These are phyloP conservation scores for Xestia ashworthii DNA, from an alignment of 2,888 invertebrate species.

Conservation along the genomic window DNA sequence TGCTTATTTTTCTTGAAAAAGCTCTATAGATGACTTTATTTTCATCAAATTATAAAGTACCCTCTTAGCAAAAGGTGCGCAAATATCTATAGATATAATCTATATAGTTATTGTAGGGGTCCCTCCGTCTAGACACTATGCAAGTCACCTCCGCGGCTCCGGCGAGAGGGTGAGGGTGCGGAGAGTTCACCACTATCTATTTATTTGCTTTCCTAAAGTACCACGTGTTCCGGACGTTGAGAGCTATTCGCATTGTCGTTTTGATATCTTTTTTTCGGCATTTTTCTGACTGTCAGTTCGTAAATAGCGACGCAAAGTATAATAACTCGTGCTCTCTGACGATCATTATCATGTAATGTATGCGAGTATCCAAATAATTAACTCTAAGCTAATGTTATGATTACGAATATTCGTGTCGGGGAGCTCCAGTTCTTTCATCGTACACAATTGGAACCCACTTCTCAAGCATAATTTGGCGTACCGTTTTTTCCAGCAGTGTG, in stretches of 20 bases:
- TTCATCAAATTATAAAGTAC: conserved; percentile 55
- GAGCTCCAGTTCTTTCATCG: conserved; percentile 75
- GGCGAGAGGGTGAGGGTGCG: conserved; percentile 86
- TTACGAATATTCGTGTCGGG: conserved; percentile 66
- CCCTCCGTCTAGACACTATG: conserved; percentile 89
- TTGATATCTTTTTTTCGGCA: conserved; percentile 56
- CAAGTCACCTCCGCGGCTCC: conserved; percentile 85
- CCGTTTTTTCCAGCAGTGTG: conserved; percentile 84
- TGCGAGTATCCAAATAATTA: conserved; percentile 60
- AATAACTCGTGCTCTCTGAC: conserved; percentile 27
- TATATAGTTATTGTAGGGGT: conserved; percentile 78
- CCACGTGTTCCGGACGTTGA: conserved; percentile 83
- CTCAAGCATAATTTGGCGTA: conserved; percentile 88
- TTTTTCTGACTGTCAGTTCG: conserved; percentile 23
- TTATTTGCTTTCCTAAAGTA: conserved; percentile 87
- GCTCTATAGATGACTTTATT: conserved; percentile 26
- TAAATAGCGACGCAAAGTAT: conserved; percentile 23
- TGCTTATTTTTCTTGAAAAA: conserved; percentile 26
- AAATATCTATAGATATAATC: conserved; percentile 72
- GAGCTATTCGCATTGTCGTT: conserved; percentile 71
- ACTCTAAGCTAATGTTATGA: conserved; percentile 54
- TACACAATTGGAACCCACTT: conserved; percentile 87
- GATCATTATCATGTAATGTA: conserved; percentile 46
- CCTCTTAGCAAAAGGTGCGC: conserved; percentile 61
- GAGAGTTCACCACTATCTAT: conserved; percentile 85